These are phyloP conservation scores for Agelas oroides DNA, from an alignment of 37 sponge, comb jelly and placozoan genomes.

Conservation along the genomic window DNA sequence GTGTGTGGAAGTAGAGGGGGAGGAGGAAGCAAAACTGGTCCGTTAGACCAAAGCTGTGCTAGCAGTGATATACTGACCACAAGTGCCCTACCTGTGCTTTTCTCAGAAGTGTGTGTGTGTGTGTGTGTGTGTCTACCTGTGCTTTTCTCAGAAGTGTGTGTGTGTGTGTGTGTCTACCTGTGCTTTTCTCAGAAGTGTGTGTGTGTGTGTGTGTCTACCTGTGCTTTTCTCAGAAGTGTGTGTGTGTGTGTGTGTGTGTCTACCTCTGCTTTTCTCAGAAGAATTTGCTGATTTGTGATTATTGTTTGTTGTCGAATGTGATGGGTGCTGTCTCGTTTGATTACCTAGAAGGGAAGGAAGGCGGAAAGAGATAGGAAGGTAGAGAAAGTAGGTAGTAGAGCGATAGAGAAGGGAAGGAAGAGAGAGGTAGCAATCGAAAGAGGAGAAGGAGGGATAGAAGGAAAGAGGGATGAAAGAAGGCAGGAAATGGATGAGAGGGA, in stretches of 20 bases:
- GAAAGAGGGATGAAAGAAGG: constrained; percentile 6
- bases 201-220: too few species aligned
- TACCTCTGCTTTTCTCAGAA: neutral
- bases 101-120: too few species aligned
- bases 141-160: too few species aligned
- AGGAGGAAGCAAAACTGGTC: neutral
- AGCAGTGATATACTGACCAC: too few species aligned
- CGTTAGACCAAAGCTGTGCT: too few species aligned
- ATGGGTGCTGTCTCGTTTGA: neutral
- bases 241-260: neutral
- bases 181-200: too few species aligned
- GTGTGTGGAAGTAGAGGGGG: constrained; percentile 22
- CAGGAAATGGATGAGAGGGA: constrained; percentile 18
- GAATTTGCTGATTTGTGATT: constrained; percentile 45
- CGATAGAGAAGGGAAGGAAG: neutral
- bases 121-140: too few species aligned
- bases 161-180: too few species aligned
- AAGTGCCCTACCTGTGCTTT: too few species aligned
- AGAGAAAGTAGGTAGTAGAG: neutral
- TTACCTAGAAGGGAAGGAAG: constrained; percentile 25
- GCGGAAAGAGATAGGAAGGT: neutral
- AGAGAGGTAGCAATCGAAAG: neutral
- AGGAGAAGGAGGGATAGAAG: constrained; percentile 17
- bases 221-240: too few species aligned
- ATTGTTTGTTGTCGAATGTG: constrained; percentile 21